Evolutionary conservation across 1,140 invertebrate genomes (phyloP).

Genomic region (Lasioglossum albipes): DNA sequence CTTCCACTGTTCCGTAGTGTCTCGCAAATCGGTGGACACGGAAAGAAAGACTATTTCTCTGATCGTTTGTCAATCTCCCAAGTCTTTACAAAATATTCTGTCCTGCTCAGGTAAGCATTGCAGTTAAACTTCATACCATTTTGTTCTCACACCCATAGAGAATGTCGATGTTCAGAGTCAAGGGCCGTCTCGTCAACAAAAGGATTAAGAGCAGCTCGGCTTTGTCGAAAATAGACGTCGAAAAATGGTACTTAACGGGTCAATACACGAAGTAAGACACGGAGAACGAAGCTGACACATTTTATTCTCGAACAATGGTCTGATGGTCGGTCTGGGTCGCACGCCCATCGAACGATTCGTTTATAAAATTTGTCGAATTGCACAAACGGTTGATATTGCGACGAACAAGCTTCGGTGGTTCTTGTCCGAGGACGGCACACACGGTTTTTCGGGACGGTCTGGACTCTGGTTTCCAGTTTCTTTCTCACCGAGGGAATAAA

Average conservation of each 20-base stretch:
- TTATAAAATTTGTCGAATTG: not conserved
- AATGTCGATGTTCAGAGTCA: too few species aligned
- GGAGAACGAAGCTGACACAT: conserved; percentile 45
- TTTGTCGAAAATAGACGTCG: too few species aligned
- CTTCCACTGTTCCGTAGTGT: too few species aligned
- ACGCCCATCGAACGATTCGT: not conserved
- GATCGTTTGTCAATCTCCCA: too few species aligned
- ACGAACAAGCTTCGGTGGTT: not conserved
- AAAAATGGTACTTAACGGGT: conserved; percentile 22
- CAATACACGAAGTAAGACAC: conserved; percentile 13
- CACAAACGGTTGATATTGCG: not conserved
- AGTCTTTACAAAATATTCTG: too few species aligned
- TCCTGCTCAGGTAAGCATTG: too few species aligned
- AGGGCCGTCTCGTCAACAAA: not conserved
- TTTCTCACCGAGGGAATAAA: not conserved
- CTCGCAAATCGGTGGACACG: too few species aligned
- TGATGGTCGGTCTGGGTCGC: not conserved
- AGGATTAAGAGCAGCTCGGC: not conserved
- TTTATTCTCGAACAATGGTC: conserved; percentile 32
- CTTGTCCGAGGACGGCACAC: conserved; percentile 8
- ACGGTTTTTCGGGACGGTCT: not conserved
- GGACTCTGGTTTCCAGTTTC: not conserved
- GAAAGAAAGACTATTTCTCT: too few species aligned
- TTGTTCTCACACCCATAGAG: too few species aligned
- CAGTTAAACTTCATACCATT: too few species aligned